These are phyloP conservation scores for Regulus satrapa DNA, from an alignment of 2,113 vertebrate species.

Conservation along the genomic window DNA sequence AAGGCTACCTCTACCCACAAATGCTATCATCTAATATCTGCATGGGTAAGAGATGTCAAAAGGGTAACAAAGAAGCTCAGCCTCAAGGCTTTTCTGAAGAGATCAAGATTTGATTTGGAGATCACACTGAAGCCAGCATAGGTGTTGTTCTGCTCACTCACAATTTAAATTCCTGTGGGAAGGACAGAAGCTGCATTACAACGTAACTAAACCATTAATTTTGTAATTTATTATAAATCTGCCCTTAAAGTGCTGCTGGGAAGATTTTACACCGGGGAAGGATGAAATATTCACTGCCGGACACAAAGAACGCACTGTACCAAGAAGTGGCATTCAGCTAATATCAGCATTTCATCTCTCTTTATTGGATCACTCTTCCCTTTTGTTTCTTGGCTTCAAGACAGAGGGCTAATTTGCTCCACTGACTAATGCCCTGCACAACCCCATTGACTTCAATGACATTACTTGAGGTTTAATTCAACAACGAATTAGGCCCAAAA, in stretches of 20 bases:
- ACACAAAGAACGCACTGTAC: background rate
- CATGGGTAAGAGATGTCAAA: background rate
- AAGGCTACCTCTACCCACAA: background rate
- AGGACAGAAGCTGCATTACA: constrained; percentile 16
- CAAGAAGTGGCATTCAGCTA: constrained; percentile 26
- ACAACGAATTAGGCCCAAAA: constrained; percentile 3
- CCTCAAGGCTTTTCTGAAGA: background rate
- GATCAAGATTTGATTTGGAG: background rate
- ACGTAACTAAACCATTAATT: background rate
- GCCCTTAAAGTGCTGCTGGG: background rate
- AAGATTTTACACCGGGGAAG: constrained; percentile 48
- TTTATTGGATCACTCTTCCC: constrained; percentile 26
- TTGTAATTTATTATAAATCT: constrained; percentile 22
- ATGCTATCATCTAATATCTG: background rate
- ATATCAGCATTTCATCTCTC: constrained; percentile 24
- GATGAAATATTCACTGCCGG: constrained; percentile 36
- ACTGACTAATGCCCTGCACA: background rate
- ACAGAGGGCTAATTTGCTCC: constrained; percentile 34
- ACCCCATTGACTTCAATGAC: constrained; percentile 35
- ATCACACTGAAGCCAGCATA: background rate
- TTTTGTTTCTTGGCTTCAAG: constrained; percentile 21
- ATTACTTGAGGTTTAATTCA: constrained; percentile 27
- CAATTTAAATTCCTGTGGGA: background rate
- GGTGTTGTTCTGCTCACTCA: background rate
- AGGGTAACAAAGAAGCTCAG: background rate